These are phyloP conservation scores for Haliclona indistincta DNA, from an alignment of 37 sponge, comb jelly and placozoan genomes.

Conservation along the genomic window DNA sequence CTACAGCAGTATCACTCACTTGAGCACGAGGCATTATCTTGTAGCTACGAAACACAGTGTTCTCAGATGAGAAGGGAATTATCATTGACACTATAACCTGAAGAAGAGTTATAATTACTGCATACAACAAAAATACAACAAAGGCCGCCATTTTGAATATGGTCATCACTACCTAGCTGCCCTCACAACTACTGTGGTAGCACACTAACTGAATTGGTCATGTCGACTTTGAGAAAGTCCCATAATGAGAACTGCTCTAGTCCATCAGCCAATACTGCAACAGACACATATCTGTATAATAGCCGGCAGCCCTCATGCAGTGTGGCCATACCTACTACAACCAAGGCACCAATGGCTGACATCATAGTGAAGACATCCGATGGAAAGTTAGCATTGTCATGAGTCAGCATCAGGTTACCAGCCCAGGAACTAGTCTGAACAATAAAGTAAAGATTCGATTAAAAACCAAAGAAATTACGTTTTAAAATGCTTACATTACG, in stretches of 20 bases:
- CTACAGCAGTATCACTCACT: slow-evolving; percentile 27
- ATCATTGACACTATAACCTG: slow-evolving; percentile 61
- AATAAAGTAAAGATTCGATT: not conserved
- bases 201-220: slow-evolving; percentile 47
- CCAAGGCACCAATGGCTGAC: slow-evolving; percentile 59
- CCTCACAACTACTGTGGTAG: too few relatives aligned
- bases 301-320: too few relatives aligned
- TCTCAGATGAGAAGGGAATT: slow-evolving; percentile 42
- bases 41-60: slow-evolving; percentile 43
- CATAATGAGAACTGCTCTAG: slow-evolving; percentile 17
- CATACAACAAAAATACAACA: not conserved
- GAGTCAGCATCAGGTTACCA: slow-evolving; percentile 69
- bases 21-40: slow-evolving; percentile 78
- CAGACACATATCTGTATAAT: too few relatives aligned
- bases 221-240: slow-evolving; percentile 61
- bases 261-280: too few relatives aligned
- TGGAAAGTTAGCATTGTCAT: slow-evolving; percentile 70
- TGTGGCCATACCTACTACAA: slow-evolving; percentile 73
- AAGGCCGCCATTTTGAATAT: too few relatives aligned
- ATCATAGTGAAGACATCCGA: slow-evolving; percentile 80
- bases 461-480: not conserved
- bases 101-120: slow-evolving; percentile 1
- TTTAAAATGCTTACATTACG: slow-evolving; percentile 49
- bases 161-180: too few relatives aligned
- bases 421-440: slow-evolving; percentile 77